Evolutionary conservation across 2,888 invertebrate species (phyloP), one percentile per base, ranked within the genome.

Genomic region (Phortica magna): DNA sequence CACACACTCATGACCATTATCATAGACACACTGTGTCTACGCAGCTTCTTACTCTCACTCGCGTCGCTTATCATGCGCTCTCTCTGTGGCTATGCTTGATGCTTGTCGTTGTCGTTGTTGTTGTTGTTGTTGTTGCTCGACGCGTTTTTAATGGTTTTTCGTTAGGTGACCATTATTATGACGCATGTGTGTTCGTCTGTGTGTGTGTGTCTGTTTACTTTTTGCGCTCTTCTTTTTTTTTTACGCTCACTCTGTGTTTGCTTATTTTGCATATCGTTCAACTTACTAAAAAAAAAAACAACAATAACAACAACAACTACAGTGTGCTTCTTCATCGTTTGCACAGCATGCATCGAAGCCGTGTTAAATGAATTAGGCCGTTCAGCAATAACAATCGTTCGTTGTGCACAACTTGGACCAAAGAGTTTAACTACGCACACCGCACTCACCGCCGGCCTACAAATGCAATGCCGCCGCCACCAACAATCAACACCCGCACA

Each of bases 331-430:
- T 48, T 48, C 48, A 14, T 31, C 31, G 31, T 31, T 31, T 61
- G 6, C 31, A 61, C 10, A 22, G 61, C 61, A 61, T 61, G 61
- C 19, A 61, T 61, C 19, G 61, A 61, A 10, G 65, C 41, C 65
- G 65, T 41, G 70, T 71, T 71, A 71, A 71, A 71, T 71, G 70
- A 71, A 71, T 71, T 71, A 71, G 70, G 53, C 70, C 70, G 70
- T 71, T 71, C 70, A 31, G 31, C 70, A 71, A 71, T 71, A 55
- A 61, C 31, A 42, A 17, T 7, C 19, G 31, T 31, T 31, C 1
- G 31, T 31, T 31, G 31, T 4, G 48, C 68, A 12, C 43, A 68
- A 43, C 42, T 14, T 17, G 48, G 19, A 2, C 19, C 31, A 71
- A 71, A 55, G 53, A 31, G 22, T 71, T 22, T 17, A 71, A 12